Evolutionary conservation across 1,140 invertebrate genomes (phyloP), one percentile per base, ranked within the genome.

Genomic region (Vanessa tameamea): DNA sequence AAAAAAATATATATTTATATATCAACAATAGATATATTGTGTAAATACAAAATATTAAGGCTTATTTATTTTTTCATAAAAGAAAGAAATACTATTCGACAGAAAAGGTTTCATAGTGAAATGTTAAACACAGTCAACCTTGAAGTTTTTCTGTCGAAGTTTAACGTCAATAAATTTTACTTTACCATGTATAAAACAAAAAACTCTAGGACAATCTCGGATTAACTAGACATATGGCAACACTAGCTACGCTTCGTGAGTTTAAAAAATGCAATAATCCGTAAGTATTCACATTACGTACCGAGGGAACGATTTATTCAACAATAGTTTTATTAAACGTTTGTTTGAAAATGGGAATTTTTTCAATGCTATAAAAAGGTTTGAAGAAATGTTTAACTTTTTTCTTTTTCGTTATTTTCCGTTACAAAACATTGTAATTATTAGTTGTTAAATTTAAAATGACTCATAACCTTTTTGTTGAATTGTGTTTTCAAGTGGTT

Each of bases 211-310:
- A n/a, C 6, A 16, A 16, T 59, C 55, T 20, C 23, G 23, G 11
- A 59, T 26, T 59, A 26, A 26, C 23, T 20, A 26, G 11, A 26
- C 20, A 26, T 57, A 23, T 59, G 20, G 55, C 2, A 26, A 26
- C 5, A 59, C 23, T 31, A 59, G 9, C 55, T 3, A 59, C 55
- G 55, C 55, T 59, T 59, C 20, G 23, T 2, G 55, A 59, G 55
- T 26, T 51, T 26, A 26, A 26, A 59, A 59, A 26, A 59, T 23
- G 55, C 55, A 59, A 59, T 59, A 59, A 59, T 59, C 20, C 23
- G 55, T 26, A 14, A 59, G 23, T 26, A 20, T 59, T 59, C 23
- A 20, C 23, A 59, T 23, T 26, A 59, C 23, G 55, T 59, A 11
- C 12, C 23, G 23, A 26, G 23, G 55, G 23, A 13, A 59, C 23